These are phyloP conservation scores for Andinoacara biseriatus DNA, from an alignment of 2,113 vertebrate genomes.

Conservation along the genomic window DNA sequence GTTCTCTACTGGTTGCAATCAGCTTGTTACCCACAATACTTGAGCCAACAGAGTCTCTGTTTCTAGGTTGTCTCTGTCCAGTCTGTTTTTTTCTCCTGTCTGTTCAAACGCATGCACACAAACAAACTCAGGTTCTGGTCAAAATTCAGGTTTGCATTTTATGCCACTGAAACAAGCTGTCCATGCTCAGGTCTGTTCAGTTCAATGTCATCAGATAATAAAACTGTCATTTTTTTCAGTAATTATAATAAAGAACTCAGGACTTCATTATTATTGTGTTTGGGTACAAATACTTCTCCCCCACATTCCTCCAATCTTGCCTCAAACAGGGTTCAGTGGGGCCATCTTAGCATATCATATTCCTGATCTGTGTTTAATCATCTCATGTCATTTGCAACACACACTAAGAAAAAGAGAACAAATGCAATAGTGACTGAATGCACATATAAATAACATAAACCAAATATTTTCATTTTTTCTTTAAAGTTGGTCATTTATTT, in stretches of 20 bases:
- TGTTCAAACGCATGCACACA: neutral
- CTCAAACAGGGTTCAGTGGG: neutral
- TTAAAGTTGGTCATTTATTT: neutral
- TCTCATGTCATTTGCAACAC: neutral
- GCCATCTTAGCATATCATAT: neutral
- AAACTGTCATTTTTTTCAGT: neutral
- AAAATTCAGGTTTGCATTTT: conserved; percentile 20
- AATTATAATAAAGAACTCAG: neutral
- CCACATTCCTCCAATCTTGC: neutral
- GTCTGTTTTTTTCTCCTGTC: neutral
- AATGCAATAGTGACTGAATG: neutral
- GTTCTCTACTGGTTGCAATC: conserved; percentile 72
- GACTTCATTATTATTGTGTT: neutral
- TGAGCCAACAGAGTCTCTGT: conserved; percentile 54
- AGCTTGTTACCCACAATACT: conserved; percentile 69
- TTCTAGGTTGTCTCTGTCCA: conserved; percentile 62
- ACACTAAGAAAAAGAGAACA: neutral
- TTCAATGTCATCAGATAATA: conserved; percentile 8
- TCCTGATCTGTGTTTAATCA: neutral
- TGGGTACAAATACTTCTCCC: neutral
- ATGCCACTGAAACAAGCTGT: neutral
- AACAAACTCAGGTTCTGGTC: neutral
- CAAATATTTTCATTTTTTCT: neutral
- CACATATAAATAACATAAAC: neutral
- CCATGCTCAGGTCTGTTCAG: conserved; percentile 1